phyloP scores from a whole-genome alignment of 1,140 invertebrate species.

The Sarcophaga peregrina region DNA sequence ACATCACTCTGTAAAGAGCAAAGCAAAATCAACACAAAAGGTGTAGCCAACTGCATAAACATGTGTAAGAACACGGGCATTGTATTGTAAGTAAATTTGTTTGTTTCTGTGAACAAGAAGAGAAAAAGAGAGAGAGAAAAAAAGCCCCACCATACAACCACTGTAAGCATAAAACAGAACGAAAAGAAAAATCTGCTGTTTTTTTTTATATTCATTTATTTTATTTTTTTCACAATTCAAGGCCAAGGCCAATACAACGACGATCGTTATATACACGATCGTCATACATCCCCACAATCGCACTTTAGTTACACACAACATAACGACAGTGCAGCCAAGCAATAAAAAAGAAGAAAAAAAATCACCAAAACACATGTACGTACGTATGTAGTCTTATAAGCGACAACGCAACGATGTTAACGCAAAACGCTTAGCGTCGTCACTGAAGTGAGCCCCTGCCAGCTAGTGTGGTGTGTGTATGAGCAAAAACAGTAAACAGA shows the following conservation, averaged over 20 bases:
- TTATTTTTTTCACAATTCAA: conserved; percentile 12
- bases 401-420: background rate
- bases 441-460: background rate
- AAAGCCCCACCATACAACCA: background rate
- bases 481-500: background rate
- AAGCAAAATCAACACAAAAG: background rate
- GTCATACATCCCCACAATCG: background rate
- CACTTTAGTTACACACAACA: background rate
- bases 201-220: background rate
- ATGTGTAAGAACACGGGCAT: background rate
- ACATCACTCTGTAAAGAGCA: background rate
- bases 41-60: background rate
- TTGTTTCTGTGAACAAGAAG: background rate
- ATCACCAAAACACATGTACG: background rate
- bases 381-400: background rate
- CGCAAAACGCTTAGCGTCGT: background rate
- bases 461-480: background rate
- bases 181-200: background rate
- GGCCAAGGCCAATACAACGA: conserved; percentile 26
- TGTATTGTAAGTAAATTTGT: background rate
- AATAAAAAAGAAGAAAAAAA: background rate
- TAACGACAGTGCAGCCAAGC: background rate
- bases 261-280: background rate
- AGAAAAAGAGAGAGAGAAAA: background rate
- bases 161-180: background rate